phyloP scores from a whole-genome alignment of 2,113 vertebrate species.

The Zosterops lateralis region DNA sequence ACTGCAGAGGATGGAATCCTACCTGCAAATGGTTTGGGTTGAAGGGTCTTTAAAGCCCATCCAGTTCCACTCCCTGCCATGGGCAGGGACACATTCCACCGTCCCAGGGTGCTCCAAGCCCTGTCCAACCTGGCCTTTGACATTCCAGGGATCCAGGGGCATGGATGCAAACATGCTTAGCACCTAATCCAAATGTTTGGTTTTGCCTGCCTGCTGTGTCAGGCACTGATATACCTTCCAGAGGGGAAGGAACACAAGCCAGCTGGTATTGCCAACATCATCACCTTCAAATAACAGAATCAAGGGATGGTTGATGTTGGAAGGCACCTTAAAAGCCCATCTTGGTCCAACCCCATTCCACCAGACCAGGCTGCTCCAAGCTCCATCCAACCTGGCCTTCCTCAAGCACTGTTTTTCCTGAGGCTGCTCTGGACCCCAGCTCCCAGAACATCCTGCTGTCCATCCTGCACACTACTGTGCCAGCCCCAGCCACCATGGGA shows the following conservation, averaged over 20 bases:
- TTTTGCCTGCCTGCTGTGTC: not conserved
- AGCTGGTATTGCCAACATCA: not conserved
- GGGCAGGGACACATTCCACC: not conserved
- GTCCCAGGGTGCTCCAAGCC: not conserved
- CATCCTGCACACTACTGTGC: accelerated
- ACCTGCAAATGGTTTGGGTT: not conserved
- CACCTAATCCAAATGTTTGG: too few species aligned
- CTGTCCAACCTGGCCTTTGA: not conserved
- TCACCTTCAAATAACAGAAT: not conserved
- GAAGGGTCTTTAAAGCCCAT: not conserved
- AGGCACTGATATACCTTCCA: accelerated
- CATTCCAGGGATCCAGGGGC: not conserved
- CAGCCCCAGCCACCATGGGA: not conserved
- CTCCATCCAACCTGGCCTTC: not conserved
- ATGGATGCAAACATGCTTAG: accelerated
- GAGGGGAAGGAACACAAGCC: not conserved
- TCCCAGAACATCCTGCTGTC: too few species aligned
- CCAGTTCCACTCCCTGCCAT: not conserved
- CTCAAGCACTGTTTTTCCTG: not conserved
- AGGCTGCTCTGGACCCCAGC: not conserved
- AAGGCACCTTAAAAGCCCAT: not conserved
- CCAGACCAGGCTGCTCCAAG: not conserved
- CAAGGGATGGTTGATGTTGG: not conserved
- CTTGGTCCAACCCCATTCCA: not conserved
- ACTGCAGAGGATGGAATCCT: not conserved